Percentiles rank a stretch among this genome's conserved stretches.
phyloP scores from a whole-genome alignment of 2,888 invertebrate genomes.

The Trachelus iudaicus region DNA sequence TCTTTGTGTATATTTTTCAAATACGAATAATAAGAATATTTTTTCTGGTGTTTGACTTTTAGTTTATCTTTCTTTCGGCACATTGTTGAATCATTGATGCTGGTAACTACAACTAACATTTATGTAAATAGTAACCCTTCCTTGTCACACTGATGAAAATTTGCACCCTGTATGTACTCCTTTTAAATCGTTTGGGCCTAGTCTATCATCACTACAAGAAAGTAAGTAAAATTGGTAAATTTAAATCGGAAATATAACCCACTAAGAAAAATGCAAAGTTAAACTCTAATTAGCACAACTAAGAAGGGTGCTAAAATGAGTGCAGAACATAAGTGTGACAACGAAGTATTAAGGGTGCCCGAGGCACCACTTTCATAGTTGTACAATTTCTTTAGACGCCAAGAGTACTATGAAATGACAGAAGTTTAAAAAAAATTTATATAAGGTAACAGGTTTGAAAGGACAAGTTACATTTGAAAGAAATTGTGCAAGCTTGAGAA shows the following conservation, averaged over 20 bases:
- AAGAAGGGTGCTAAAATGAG: not conserved
- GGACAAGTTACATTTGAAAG: not conserved
- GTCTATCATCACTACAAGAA: not conserved
- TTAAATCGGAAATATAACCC: not conserved
- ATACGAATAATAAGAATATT: not conserved
- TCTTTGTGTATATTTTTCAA: not conserved
- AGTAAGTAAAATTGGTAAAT: too few relatives aligned
- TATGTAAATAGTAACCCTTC: not conserved
- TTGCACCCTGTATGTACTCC: not conserved
- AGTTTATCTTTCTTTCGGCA: not conserved
- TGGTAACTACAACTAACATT: not conserved
- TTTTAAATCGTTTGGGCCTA: not conserved
- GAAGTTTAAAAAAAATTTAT: not conserved
- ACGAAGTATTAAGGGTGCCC: not conserved
- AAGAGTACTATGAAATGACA: not conserved
- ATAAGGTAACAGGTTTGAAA: not conserved
- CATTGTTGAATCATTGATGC: not conserved
- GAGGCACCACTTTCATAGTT: not conserved
- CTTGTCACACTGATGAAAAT: not conserved
- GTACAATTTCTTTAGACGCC: not conserved
- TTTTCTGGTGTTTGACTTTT: not conserved
- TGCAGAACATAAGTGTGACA: not conserved
- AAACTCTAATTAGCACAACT: not conserved
- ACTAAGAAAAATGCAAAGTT: not conserved
- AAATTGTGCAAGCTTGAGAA: not conserved